Evolutionary conservation across 23 tunicate species (phyloP), one percentile per base, ranked within the genome.

Genomic region (Ascidia mentula): DNA sequence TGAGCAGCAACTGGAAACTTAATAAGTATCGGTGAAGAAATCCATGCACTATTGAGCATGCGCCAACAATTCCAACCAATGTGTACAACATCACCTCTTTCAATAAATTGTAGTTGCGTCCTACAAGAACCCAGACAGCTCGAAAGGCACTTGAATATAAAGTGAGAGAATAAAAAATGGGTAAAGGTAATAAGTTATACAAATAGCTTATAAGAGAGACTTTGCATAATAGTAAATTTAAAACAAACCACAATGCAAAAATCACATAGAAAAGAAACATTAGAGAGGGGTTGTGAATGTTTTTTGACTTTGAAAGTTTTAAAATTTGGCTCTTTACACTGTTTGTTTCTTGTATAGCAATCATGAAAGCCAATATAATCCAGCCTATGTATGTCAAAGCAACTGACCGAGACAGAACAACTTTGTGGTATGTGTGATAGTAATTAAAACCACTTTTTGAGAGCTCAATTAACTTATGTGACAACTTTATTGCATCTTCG

Each of bases 371-470:
- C 35, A 73, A 32, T 0, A 18, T 22, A 20, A 86, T 86, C 90
- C 90, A 86, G 22, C 90, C 85, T 18, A 80, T 28, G 35, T 37
- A 86, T 53, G 80, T 80, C 8, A 36, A 33, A 35, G 74, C 20
- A 18, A 86, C 80, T 24, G 80, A 72, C 37, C 60, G 53, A 37
- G 40, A 80, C 0, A 86, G 73, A 6, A 83, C 73, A 0, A 59
- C 34, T 36, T 85, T 46, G 40, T 86, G 89, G 45, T 86, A 80
- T 45, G 85, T 80, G 74, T 86, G 90, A 36, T 86, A 86, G 53
- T 80, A 86, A 18, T 36, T 74, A 6, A 88, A 59, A 34, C 93
- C 93, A 36, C 83, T 79, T 39, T 82, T 37, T n/a, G 93, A 82
- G 34, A 83, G 59, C 4, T 70, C 45, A 2, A 88, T 82, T 40